Conservation (phyloP, 2,113 vertebrate genomes). For the Axis porcinus region DNA sequence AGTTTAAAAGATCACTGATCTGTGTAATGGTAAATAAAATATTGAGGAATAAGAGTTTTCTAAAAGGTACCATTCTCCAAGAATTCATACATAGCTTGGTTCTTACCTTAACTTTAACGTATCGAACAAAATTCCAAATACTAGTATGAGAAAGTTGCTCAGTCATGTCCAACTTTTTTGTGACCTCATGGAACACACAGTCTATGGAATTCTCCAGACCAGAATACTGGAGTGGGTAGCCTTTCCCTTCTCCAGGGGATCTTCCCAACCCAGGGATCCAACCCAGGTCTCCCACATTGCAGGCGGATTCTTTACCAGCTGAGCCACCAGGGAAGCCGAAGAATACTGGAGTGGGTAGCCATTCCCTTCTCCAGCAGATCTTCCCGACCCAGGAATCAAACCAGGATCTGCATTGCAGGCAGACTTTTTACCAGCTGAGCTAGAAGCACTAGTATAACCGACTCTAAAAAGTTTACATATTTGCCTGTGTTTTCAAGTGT, state of each 20-base stretch:
- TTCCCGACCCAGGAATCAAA: background rate
- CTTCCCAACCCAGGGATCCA: background rate
- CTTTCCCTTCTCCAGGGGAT: background rate
- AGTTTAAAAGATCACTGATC: conserved; percentile 11
- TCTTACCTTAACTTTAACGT: conserved; percentile 12
- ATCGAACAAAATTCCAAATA: conserved; percentile 19
- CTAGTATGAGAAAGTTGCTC: background rate
- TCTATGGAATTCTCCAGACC: background rate
- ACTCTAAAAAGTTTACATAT: conserved; percentile 18
- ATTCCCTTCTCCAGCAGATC: background rate
- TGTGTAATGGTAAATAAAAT: background rate
- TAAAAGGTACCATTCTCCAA: conserved; percentile 12
- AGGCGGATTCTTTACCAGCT: background rate
- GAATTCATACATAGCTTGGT: background rate
- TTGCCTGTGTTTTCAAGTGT: background rate
- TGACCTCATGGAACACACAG: background rate
- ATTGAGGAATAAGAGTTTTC: conserved; percentile 5
- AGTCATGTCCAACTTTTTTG: background rate
- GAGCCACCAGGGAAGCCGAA: background rate
- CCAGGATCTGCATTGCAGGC: background rate
- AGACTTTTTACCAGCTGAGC: background rate
- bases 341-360: background rate
- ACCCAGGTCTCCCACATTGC: background rate
- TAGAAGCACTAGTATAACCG: background rate
- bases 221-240: background rate